A percentile compares a stretch with the other conserved stretches of the same genome.
These are phyloP conservation scores for Automeris io DNA, from an alignment of 2,888 invertebrate genomes.

Conservation along the genomic window DNA sequence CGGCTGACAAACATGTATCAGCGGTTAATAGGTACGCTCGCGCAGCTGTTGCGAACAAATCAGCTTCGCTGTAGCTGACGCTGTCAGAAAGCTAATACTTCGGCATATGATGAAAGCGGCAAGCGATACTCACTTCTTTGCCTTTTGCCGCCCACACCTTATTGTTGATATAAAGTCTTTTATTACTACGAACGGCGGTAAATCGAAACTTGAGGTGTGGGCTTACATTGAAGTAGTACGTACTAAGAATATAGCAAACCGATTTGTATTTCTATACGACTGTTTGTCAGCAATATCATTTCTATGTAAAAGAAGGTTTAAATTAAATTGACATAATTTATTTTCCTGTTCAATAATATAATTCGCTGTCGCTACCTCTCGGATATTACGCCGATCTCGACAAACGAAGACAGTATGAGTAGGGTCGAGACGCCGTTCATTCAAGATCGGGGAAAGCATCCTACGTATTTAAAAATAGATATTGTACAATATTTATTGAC, in stretches of 20 bases:
- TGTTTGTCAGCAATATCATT: too few species aligned
- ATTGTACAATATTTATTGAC: constrained; percentile 69
- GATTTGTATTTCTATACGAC: too few species aligned
- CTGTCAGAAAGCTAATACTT: constrained; percentile 70
- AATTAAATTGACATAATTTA: too few species aligned
- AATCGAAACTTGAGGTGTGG: too few species aligned
- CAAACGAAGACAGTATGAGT: constrained; percentile 60
- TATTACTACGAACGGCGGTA: too few species aligned
- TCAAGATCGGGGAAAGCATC: constrained; percentile 73
- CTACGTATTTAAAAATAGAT: constrained; percentile 72
- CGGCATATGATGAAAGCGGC: constrained; percentile 35
- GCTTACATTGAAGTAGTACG: too few species aligned
- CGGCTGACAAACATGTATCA: constrained; percentile 77
- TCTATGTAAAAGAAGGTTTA: too few species aligned
- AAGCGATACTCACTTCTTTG: constrained; percentile 22
- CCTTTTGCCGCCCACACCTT: neutral
- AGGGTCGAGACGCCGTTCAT: constrained; percentile 69
- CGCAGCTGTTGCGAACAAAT: constrained; percentile 77
- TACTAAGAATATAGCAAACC: too few species aligned
- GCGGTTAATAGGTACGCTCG: constrained; percentile 75
- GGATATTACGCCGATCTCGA: constrained; percentile 26
- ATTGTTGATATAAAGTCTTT: too few species aligned
- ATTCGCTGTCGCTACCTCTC: constrained; percentile 20
- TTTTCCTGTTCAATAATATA: neutral
- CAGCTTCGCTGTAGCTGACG: constrained; percentile 75